Evolutionary conservation across 2,888 invertebrate species (phyloP).

Genomic region (Chloromyia formosa): DNA sequence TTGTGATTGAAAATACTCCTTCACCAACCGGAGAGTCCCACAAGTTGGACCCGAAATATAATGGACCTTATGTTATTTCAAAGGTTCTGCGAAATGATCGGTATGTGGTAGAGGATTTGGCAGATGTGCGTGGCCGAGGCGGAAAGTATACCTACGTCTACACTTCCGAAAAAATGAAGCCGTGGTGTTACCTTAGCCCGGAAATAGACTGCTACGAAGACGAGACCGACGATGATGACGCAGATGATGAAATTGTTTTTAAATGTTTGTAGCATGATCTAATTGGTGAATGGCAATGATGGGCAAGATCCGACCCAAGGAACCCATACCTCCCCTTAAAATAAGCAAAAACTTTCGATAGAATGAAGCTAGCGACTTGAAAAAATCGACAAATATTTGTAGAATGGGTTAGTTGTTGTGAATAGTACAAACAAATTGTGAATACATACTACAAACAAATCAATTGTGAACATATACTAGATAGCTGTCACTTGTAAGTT

Average conservation of each 20-base stretch:
- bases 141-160: conserved; percentile 51
- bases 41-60: conserved; percentile 51
- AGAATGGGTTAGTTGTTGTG: no score
- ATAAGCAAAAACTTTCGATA: no score
- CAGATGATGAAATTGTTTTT: conserved; percentile 20
- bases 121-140: conserved; percentile 47
- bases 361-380: no score
- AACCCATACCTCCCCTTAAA: no score
- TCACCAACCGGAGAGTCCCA: conserved; percentile 48
- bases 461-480: no score
- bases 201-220: background rate
- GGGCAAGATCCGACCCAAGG: no score
- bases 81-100: conserved; percentile 51
- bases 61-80: conserved; percentile 51
- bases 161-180: conserved; percentile 46
- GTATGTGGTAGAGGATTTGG: conserved; percentile 52
- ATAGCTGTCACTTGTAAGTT: no score
- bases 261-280: no score
- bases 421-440: no score
- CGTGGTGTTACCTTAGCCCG: conserved; percentile 1
- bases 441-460: no score
- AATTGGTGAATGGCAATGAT: no score
- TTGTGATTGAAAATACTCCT: conserved; percentile 46
- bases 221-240: background rate
- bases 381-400: no score